Evolutionary conservation across 2,113 vertebrate species (phyloP).

Genomic region (Clinocottus analis): DNA sequence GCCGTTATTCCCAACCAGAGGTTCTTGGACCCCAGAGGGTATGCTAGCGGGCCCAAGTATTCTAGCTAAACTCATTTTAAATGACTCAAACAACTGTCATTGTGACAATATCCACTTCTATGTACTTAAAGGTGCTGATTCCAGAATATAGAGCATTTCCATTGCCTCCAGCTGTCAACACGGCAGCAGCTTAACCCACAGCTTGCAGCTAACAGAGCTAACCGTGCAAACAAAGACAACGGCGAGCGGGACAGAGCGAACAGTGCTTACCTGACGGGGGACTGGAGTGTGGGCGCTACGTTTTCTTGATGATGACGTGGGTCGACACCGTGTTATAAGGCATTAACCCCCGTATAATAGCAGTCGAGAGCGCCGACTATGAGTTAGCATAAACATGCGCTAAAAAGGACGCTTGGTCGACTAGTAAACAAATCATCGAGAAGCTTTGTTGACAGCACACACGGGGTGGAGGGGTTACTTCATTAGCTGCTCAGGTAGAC

Average conservation of each 20-base stretch:
- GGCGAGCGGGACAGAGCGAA: neutral
- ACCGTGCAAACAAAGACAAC: neutral
- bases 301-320: neutral
- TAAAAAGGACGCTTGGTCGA: neutral
- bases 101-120: neutral
- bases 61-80: neutral
- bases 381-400: neutral
- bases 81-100: neutral
- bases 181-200: neutral
- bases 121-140: neutral
- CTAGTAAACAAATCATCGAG: neutral
- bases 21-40: neutral
- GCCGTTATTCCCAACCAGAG: neutral
- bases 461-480: neutral
- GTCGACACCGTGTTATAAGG: neutral
- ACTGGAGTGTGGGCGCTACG: neutral
- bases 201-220: neutral
- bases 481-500: neutral
- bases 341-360: neutral
- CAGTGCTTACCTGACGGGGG: neutral
- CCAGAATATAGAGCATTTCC: neutral
- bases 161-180: neutral
- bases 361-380: neutral
- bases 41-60: neutral
- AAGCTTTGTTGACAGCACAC: neutral